A percentile compares a stretch with the other conserved stretches of the same genome.
Evolutionary conservation across 1,140 invertebrate species (phyloP).

Genomic region (Bilobella aurantiaca): DNA sequence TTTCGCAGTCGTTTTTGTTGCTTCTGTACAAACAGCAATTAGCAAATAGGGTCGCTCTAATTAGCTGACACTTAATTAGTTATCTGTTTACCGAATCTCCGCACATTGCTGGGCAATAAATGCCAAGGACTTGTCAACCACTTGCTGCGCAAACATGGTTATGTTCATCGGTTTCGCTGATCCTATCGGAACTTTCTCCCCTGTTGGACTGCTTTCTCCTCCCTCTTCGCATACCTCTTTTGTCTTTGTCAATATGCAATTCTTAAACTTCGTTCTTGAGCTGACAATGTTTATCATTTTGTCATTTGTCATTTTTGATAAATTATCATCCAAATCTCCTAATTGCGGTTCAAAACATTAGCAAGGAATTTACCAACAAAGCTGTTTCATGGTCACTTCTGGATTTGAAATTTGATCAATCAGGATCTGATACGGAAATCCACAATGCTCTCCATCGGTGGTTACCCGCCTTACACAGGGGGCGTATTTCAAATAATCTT

Average conservation of each 20-base stretch:
- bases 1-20: not conserved
- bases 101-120: constrained; percentile 23
- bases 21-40: not conserved
- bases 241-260: constrained; percentile 23
- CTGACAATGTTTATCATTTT: too few relatives aligned
- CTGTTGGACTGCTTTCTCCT: not conserved
- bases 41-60: too few relatives aligned
- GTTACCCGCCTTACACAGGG: constrained; percentile 32
- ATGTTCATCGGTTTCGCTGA: constrained; percentile 12
- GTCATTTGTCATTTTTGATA: too few relatives aligned
- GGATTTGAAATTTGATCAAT: constrained; percentile 28
- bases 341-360: not conserved
- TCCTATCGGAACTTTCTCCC: not conserved
- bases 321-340: too few relatives aligned
- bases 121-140: constrained; percentile 26
- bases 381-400: constrained; percentile 25
- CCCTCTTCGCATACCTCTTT: constrained; percentile 21
- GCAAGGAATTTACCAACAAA: constrained; percentile 32
- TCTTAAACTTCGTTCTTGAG: constrained; percentile 22
- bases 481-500: constrained; percentile 24
- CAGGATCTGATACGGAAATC: constrained; percentile 30
- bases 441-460: constrained; percentile 27
- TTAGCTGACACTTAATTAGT: too few relatives aligned
- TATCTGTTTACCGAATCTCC: not conserved
- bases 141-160: constrained; percentile 20